Conservation (phyloP, 2,113 vertebrate genomes). For the Daboia siamensis region DNA sequence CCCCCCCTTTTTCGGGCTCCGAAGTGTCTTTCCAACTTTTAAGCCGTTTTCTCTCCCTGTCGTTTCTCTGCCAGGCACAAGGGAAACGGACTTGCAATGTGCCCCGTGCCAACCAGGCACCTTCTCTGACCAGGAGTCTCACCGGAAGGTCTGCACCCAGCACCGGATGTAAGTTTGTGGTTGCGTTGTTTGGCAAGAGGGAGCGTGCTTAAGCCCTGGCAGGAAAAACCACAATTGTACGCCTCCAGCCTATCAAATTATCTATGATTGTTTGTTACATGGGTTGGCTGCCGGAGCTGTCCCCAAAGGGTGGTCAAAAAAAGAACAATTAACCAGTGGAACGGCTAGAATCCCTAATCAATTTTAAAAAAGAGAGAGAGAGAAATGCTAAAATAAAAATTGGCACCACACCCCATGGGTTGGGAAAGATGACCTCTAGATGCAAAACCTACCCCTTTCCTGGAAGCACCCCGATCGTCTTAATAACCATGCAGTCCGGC, state of each 20-base stretch:
- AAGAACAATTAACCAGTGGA: too few species aligned
- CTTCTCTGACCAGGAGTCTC: constrained; percentile 58
- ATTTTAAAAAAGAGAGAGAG: too few species aligned
- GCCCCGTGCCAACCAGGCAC: constrained; percentile 57
- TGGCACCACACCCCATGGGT: background rate
- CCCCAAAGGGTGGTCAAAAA: too few species aligned
- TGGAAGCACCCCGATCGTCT: background rate
- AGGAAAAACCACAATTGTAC: background rate
- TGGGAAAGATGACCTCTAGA: background rate
- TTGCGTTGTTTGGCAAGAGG: background rate
- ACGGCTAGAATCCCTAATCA: too few species aligned
- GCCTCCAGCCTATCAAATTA: background rate
- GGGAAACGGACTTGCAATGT: constrained; percentile 47
- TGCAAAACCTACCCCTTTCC: background rate
- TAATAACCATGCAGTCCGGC: background rate
- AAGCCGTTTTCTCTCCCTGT: background rate
- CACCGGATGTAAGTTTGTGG: constrained; percentile 59
- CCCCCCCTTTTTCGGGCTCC: too few species aligned
- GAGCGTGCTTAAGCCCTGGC: background rate
- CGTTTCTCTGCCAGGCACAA: constrained; percentile 46
- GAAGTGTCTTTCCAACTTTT: too few species aligned
- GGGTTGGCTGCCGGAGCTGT: too few species aligned
- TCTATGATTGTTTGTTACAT: background rate
- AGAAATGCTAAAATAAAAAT: background rate
- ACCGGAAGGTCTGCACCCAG: constrained; percentile 52